Base-by-base conservation (phyloP, 2,113 vertebrate species). In the Lipophrys pholis region DNA sequence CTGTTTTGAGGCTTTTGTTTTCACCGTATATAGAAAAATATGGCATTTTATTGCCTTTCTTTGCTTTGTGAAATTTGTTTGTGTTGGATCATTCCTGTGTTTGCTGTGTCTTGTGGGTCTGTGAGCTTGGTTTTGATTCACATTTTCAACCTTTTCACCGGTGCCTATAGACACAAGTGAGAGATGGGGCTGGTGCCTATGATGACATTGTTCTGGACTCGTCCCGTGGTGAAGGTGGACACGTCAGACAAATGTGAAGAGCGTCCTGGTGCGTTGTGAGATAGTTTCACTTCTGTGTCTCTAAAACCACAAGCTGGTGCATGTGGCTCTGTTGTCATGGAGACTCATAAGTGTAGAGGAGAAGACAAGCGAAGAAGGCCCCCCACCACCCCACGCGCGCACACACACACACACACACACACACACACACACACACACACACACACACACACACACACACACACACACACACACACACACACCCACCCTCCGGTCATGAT, bases 271-370 rank as follows among this genome's bases (percentile, higher is more conserved):
- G 78, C 52, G 45, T 67, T 41, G 51, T 80, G 60, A 71, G 69
- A 80, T 69, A 74, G 73, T 84, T 84, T 81, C 70, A 81, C 73
- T 69, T 63, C 58, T 84, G 79, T 39, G 69, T 61, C 40, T 81
- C 73, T 51, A 48, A 85, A 85, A 86, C 8, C 65, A 80, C 53
- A 78, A 63, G 75, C 81, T 56, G 57, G 71, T 78, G 78, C 75
- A 77, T 51, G 56, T 84, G 82, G 80, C 76, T 83, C 71, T 69
- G 89, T 92, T 90, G 89, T 89, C 89, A 92, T 89, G 88, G 88
- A 78, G 82, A 92, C 87, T 79, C 82, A 72, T 81, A 82, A 92
- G 77, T 88, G 87, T 78, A 86, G 80, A 76, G 78, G 43, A 83
- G 58, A 70, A 86, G 61, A 78, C 76, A 80, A 80, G 63, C 54